These are phyloP conservation scores for Hestina assimilis DNA, from an alignment of 1,140 invertebrate species.

Conservation along the genomic window DNA sequence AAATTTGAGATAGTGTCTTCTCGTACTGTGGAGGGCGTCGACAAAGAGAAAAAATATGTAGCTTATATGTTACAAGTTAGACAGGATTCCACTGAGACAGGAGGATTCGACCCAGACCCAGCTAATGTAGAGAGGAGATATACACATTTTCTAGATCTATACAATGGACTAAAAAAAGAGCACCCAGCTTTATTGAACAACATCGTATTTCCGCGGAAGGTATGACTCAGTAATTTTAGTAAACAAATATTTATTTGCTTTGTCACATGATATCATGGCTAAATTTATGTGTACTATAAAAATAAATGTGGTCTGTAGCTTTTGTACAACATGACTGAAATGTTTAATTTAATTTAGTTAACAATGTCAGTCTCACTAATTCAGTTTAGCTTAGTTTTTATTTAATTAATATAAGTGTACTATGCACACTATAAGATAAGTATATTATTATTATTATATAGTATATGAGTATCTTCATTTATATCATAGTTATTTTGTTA, in stretches of 20 bases:
- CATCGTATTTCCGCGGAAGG: constrained; percentile 86
- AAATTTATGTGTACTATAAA: not conserved
- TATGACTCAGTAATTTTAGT: constrained; percentile 40
- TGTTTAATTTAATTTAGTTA: not conserved
- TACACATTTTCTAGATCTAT: constrained; percentile 86
- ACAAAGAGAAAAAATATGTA: constrained; percentile 81
- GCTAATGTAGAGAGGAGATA: constrained; percentile 85
- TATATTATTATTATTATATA: no score
- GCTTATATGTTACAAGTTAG: constrained; percentile 81
- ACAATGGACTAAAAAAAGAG: constrained; percentile 81
- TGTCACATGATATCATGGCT: constrained; percentile 1
- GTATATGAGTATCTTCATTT: constrained; percentile 4
- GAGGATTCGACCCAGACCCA: constrained; percentile 78
- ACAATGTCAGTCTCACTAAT: not conserved
- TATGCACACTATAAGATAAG: no score
- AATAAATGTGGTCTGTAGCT: not conserved
- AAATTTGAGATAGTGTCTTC: constrained; percentile 72
- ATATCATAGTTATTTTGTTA: constrained; percentile 3
- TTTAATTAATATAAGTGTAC: no score
- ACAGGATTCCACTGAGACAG: constrained; percentile 68
- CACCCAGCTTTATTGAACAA: constrained; percentile 79
- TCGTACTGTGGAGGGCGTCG: constrained; percentile 59
- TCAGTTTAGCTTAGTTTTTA: not conserved
- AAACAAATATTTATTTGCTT: constrained; percentile 26
- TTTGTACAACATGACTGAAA: not conserved